Percentiles rank a stretch among this genome's conserved stretches.
These are phyloP conservation scores for Siniperca chuatsi DNA, from an alignment of 2,113 vertebrate species.

Conservation along the genomic window DNA sequence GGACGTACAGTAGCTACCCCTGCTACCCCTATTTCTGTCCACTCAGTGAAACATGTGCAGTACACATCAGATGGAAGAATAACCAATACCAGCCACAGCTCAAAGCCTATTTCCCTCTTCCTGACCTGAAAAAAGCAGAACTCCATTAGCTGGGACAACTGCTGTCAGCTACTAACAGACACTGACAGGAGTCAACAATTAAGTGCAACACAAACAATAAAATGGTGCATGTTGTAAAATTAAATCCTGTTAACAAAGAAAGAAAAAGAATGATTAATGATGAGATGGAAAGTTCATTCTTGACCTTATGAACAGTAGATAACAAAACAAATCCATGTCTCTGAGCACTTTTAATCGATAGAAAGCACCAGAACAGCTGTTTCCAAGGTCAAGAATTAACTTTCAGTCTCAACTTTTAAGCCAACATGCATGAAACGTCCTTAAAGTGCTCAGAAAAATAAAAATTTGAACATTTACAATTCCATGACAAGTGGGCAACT, in stretches of 20 bases:
- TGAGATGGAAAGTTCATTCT: background rate
- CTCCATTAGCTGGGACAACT: background rate
- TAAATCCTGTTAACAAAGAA: background rate
- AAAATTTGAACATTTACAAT: background rate
- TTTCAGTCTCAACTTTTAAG: background rate
- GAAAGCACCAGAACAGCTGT: background rate
- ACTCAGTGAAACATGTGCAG: constrained; percentile 4
- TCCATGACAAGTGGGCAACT: background rate
- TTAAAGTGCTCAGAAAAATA: background rate
- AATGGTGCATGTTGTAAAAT: background rate
- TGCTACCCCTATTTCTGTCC: background rate
- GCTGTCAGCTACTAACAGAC: background rate
- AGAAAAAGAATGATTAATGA: background rate
- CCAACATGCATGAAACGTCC: background rate
- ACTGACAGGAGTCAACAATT: background rate
- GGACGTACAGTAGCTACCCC: background rate
- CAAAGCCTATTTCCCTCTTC: constrained; percentile 1
- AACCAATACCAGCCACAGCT: constrained; percentile 17
- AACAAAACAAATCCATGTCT: background rate
- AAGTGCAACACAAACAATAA: background rate
- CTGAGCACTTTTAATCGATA: background rate
- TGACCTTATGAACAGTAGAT: background rate
- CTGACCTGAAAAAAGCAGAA: constrained; percentile 25
- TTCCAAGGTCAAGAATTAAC: background rate
- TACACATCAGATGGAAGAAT: background rate